Conservation (phyloP, 2,888 invertebrate genomes). For the Marronus borbonicus region DNA sequence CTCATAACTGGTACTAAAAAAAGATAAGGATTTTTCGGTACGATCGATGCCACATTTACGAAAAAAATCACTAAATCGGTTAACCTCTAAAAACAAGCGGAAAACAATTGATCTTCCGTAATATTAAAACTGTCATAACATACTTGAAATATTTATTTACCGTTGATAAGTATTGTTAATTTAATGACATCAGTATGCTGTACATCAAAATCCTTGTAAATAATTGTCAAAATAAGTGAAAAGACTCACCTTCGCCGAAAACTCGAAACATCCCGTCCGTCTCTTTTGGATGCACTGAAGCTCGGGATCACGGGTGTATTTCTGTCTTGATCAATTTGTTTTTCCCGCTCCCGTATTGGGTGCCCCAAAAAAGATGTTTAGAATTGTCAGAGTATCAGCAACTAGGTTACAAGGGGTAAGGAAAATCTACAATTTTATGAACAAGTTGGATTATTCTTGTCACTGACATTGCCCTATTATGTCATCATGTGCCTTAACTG, state of each 20-base stretch:
- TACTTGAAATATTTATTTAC: constrained; percentile 54
- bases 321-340: constrained; percentile 54
- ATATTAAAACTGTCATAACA: constrained; percentile 47
- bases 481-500: constrained; percentile 58
- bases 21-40: constrained; percentile 1
- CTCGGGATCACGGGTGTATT: constrained; percentile 53
- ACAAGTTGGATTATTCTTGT: constrained; percentile 43
- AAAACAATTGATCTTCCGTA: constrained; percentile 48
- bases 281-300: constrained; percentile 53
- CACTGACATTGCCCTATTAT: constrained; percentile 60
- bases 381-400: constrained; percentile 61
- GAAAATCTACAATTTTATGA: constrained; percentile 33
- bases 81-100: constrained; percentile 46
- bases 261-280: constrained; percentile 59
- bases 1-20: constrained; percentile 10
- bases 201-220: constrained; percentile 63
- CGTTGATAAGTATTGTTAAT: constrained; percentile 54
- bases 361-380: constrained; percentile 64
- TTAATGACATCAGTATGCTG: constrained; percentile 54
- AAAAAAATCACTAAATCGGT: constrained; percentile 46
- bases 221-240: constrained; percentile 57
- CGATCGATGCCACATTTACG: constrained; percentile 25
- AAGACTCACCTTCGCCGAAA: constrained; percentile 60
- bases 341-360: constrained; percentile 60
- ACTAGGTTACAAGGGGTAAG: constrained; percentile 63